Base-by-base conservation (phyloP, 2,113 vertebrate species). In the Sclerurus mexicanus region DNA sequence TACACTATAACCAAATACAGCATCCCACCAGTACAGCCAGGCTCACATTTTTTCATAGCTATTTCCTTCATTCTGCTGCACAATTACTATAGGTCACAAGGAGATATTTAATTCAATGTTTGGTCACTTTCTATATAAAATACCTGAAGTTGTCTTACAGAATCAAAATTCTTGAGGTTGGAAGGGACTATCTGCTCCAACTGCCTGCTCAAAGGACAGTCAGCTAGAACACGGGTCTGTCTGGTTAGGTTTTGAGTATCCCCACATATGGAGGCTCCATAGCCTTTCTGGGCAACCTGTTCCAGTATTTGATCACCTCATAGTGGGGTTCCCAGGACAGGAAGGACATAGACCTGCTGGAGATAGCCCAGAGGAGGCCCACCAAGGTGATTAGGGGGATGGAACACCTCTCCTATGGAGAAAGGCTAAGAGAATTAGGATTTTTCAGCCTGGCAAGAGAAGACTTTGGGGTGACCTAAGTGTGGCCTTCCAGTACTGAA, bases 1-100 rank as follows among this genome's bases (percentile, higher is more conserved):
- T 96, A 92, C 92, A 88, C 94, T 93, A 89, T 91, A 96, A 97
- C 91, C 85, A 97, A 94, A 91, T 85, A 95, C 68, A 95, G 89
- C 81, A 87, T 87, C 86, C 62, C 92, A 97, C 95, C 76, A 97
- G 77, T 67, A 86, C 23, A 90, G 46, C 66, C 64, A 90, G 60
- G 79, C 89, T 96, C 75, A 89, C 69, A 72, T 68, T 86, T 84
- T 87, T 89, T 92, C 49, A 14, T 64, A 81, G 81, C 21, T 49
- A 71, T n/a, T 72, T 73, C 31, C 64, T 78, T 85, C 33, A 78
- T 78, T 93, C 49, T 91, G 28, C 14, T 85, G 23, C 46, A 87
- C 6, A 40, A 42, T 39, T 82, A 89, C 66, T 69, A 13, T 25
- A 89, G 87, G 22, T 68, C 44, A 75, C 25, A 88, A n/a, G 30